A percentile compares a stretch with the other conserved stretches of the same genome.
Conservation (phyloP, 2,797 vertebrate species). For the Myotis daubentonii region DNA sequence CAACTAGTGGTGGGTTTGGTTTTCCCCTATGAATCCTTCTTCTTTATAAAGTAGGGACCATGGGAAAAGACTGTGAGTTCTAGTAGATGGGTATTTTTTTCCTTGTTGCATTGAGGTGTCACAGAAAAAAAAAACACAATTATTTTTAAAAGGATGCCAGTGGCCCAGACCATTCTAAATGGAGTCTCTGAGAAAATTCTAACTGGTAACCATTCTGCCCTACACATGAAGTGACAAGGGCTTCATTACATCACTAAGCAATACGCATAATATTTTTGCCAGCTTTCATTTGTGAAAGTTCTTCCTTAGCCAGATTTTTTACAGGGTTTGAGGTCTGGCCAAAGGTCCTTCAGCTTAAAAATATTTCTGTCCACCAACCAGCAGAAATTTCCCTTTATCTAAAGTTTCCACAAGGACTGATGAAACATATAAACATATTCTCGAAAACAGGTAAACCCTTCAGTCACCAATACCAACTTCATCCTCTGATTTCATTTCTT, state of each 20-base stretch:
- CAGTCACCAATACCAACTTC: neutral
- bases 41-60: neutral
- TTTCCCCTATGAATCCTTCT: neutral
- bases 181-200: slow-evolving; percentile 18
- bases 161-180: neutral
- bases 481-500: slow-evolving; percentile 43
- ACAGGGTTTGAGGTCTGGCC: slow-evolving; percentile 1
- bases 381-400: slow-evolving; percentile 42
- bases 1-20: neutral
- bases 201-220: neutral
- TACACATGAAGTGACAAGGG: neutral
- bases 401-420: slow-evolving; percentile 3
- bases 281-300: slow-evolving; percentile 21
- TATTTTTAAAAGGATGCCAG: neutral
- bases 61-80: neutral
- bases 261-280: neutral
- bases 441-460: slow-evolving; percentile 28
- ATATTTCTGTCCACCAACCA: slow-evolving; percentile 37
- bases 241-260: slow-evolving; percentile 6
- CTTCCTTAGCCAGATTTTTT: slow-evolving; percentile 44
- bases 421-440: slow-evolving; percentile 49
- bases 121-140: neutral
- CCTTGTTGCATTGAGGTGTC: neutral
- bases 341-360: slow-evolving; percentile 55
- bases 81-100: neutral